Conservation (phyloP, 2,797 vertebrate genomes). For the Gorsachius magnificus region DNA sequence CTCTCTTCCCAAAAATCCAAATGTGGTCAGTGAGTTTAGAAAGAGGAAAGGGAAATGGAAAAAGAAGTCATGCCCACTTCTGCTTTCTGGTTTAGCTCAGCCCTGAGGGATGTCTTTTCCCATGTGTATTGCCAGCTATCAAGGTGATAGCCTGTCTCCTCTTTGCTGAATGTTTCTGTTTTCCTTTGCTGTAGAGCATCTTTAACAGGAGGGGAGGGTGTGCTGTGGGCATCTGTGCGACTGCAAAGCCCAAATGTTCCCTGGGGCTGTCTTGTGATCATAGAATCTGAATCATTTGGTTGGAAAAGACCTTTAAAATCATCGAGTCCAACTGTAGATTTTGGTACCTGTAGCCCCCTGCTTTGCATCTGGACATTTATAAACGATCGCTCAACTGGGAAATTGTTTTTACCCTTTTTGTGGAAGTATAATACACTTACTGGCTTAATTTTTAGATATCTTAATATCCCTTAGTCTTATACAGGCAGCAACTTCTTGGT, state of each 20-base stretch:
- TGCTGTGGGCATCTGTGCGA: neutral
- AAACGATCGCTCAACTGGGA: neutral
- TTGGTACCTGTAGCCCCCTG: neutral
- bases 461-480: neutral
- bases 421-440: neutral
- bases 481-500: neutral
- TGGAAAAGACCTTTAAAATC: no score
- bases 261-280: neutral
- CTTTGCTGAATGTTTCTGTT: neutral
- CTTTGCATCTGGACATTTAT: neutral
- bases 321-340: neutral
- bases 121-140: neutral
- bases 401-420: neutral
- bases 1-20: neutral
- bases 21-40: neutral
- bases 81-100: neutral
- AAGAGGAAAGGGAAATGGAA: neutral
- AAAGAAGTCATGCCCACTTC: neutral
- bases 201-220: neutral
- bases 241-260: neutral
- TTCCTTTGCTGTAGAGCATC: neutral
- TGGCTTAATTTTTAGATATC: neutral
- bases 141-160: neutral
- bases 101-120: neutral
- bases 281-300: no score